phyloP scores from a whole-genome alignment of 2,888 invertebrate genomes.

The Trilocha varians region DNA sequence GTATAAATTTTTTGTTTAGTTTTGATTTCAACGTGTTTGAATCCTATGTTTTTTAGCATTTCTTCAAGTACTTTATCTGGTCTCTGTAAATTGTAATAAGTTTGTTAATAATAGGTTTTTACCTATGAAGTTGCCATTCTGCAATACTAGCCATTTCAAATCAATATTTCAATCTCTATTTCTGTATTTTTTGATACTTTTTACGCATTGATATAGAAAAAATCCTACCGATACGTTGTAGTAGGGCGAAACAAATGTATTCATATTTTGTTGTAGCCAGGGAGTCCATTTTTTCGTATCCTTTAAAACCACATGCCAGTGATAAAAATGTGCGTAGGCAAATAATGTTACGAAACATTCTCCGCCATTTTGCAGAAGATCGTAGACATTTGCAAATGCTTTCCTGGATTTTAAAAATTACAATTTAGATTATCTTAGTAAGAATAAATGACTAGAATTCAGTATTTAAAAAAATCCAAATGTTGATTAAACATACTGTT shows the following conservation, averaged over 20 bases:
- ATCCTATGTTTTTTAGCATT: not conserved
- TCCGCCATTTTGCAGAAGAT: not conserved
- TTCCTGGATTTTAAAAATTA: too few species aligned
- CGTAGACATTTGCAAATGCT: conserved; percentile 1
- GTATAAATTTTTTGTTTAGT: not conserved
- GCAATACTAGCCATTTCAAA: too few species aligned
- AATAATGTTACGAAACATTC: not conserved
- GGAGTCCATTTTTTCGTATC: not conserved
- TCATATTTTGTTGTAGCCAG: not conserved
- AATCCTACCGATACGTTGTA: not conserved
- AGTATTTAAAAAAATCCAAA: too few species aligned
- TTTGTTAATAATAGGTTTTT: not conserved
- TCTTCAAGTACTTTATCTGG: not conserved
- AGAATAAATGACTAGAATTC: too few species aligned
- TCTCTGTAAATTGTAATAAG: not conserved
- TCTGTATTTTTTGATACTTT: too few species aligned
- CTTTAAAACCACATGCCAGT: not conserved
- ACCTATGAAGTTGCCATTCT: too few species aligned
- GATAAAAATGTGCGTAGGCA: not conserved
- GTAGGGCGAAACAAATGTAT: conserved; percentile 3
- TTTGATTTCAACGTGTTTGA: not conserved
- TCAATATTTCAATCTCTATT: too few species aligned
- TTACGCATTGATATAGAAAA: not conserved
- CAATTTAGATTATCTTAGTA: too few species aligned
- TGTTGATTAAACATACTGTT: not conserved